phyloP scores from a whole-genome alignment of 1,140 invertebrate species.

The Xylocopa sonorina region DNA sequence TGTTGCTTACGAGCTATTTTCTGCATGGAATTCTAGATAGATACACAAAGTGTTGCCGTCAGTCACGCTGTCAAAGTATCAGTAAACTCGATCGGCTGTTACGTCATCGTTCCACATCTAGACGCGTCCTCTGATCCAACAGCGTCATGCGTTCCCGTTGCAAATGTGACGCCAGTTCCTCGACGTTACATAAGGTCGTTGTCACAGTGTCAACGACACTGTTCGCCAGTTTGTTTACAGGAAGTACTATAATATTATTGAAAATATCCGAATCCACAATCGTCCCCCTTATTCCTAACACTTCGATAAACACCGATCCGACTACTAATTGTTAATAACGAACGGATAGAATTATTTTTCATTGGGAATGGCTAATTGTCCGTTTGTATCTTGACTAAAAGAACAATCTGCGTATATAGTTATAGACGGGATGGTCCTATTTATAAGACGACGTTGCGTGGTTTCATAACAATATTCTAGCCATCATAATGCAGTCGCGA shows the following conservation, averaged over 20 bases:
- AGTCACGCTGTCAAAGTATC: not conserved
- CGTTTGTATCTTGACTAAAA: not conserved
- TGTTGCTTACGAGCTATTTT: not conserved
- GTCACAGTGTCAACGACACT: constrained; percentile 42
- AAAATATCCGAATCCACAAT: not conserved
- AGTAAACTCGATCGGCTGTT: constrained; percentile 2
- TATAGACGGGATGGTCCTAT: not conserved
- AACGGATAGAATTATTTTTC: no score
- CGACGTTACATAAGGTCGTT: constrained; percentile 28
- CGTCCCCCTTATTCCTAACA: no score
- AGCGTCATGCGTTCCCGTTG: not conserved
- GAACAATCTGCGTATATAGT: no score
- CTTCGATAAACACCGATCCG: not conserved
- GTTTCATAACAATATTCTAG: constrained; percentile 49
- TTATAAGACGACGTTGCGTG: constrained; percentile 19
- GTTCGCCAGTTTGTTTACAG: constrained; percentile 7
- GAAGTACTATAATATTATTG: not conserved
- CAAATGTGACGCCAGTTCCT: no score
- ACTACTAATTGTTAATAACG: no score
- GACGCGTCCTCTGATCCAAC: not conserved
- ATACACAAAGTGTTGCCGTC: not conserved
- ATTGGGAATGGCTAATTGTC: not conserved
- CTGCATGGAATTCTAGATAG: not conserved
- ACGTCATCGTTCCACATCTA: not conserved
- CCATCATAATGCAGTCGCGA: not conserved